Percentiles rank a stretch among this genome's conserved stretches.
phyloP scores from a whole-genome alignment of 2,888 invertebrate genomes.

The Heliothis peltigera region DNA sequence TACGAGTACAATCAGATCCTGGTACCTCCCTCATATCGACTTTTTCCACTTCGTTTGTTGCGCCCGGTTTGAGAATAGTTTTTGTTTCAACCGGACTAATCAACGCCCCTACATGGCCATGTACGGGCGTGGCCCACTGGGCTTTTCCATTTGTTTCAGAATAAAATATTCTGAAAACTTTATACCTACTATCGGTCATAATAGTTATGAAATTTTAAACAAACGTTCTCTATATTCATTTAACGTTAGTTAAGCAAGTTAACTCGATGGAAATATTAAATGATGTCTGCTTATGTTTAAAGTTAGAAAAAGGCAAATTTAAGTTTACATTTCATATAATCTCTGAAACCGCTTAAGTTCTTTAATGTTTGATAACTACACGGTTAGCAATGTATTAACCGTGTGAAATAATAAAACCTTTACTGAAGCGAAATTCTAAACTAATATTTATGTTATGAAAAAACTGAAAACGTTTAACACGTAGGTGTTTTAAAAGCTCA shows the following conservation, averaged over 20 bases:
- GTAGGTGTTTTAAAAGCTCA: not conserved
- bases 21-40: constrained; percentile 83
- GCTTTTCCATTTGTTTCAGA: constrained; percentile 72
- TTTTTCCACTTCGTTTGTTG: constrained; percentile 88
- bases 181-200: constrained; percentile 59
- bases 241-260: constrained; percentile 40
- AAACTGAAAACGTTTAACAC: not conserved
- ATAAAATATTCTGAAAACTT: constrained; percentile 70
- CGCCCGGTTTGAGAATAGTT: constrained; percentile 86
- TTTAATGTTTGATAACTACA: constrained; percentile 32
- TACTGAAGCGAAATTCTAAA: not conserved
- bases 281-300: constrained; percentile 41
- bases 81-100: constrained; percentile 87
- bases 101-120: constrained; percentile 82
- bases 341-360: constrained; percentile 32
- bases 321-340: constrained; percentile 42
- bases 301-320: constrained; percentile 22
- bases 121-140: constrained; percentile 73
- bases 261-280: constrained; percentile 33
- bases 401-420: constrained; percentile 13
- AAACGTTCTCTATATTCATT: constrained; percentile 34
- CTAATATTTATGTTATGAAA: no score
- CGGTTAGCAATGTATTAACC: constrained; percentile 9
- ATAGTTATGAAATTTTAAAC: constrained; percentile 59
- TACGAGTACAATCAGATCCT: constrained; percentile 85